Conservation (phyloP, 1,140 invertebrate species). For the Spodoptera litura region DNA sequence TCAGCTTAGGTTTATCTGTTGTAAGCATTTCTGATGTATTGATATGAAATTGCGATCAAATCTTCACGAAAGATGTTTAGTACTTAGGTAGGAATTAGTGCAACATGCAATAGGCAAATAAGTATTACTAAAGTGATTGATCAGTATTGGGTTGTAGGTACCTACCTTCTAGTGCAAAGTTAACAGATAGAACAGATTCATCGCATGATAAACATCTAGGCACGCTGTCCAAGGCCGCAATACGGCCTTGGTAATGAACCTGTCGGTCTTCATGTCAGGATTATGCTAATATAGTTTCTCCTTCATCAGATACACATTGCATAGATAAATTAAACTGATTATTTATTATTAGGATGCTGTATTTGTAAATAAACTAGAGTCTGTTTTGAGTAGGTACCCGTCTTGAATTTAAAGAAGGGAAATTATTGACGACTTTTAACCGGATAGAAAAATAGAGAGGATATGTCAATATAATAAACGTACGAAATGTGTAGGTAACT, state of each 20-base stretch:
- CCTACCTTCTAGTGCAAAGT: too few relatives aligned
- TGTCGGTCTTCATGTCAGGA: constrained; percentile 1
- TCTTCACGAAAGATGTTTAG: too few relatives aligned
- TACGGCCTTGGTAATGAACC: constrained; percentile 24
- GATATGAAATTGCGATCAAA: too few relatives aligned
- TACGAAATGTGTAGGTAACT: too few relatives aligned
- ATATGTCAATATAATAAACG: too few relatives aligned
- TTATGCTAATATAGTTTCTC: constrained; percentile 37
- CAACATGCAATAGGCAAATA: too few relatives aligned
- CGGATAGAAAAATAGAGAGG: too few relatives aligned
- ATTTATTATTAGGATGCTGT: not conserved
- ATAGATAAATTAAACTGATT: constrained; percentile 17
- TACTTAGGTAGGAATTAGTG: too few relatives aligned
- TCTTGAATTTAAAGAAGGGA: constrained; percentile 3
- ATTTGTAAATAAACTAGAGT: not conserved
- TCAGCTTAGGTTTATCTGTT: too few relatives aligned
- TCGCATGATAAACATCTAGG: not conserved
- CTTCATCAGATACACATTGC: constrained; percentile 9
- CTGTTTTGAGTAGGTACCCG: not conserved
- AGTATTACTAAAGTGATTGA: too few relatives aligned
- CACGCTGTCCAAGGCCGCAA: constrained; percentile 12
- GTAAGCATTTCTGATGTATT: too few relatives aligned
- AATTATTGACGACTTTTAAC: not conserved
- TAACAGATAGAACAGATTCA: not conserved
- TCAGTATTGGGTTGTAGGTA: too few relatives aligned